These are phyloP conservation scores for Macrostomum lignano DNA, from an alignment of 1,140 invertebrate species.

Conservation along the genomic window DNA sequence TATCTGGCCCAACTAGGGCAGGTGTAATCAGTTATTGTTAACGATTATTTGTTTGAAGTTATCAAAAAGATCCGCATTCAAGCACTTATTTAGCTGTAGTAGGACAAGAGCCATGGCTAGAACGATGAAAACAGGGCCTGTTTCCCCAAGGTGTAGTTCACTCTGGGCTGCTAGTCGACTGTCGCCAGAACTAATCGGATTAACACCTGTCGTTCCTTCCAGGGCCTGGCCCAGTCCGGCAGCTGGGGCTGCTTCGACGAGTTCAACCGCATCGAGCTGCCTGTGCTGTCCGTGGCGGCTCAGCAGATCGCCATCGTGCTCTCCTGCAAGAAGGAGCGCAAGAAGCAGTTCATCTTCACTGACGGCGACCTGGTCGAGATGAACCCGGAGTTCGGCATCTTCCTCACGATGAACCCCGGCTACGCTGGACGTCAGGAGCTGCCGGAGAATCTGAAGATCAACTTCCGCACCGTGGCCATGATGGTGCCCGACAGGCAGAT, in stretches of 20 bases:
- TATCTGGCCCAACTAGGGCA: too few species aligned
- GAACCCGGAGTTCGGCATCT: constrained; percentile 82
- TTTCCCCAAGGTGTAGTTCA: too few species aligned
- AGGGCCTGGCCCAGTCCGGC: constrained; percentile 64
- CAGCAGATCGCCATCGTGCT: constrained; percentile 75
- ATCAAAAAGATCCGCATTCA: too few species aligned
- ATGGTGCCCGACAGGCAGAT: constrained; percentile 93
- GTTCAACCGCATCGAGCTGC: constrained; percentile 76
- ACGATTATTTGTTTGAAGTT: too few species aligned
- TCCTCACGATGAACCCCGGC: constrained; percentile 89
- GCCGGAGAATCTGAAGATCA: constrained; percentile 84
- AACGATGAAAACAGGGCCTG: too few species aligned
- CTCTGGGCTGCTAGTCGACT: too few species aligned
- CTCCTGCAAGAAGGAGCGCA: constrained; percentile 61
- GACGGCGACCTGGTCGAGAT: constrained; percentile 69
- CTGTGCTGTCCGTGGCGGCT: constrained; percentile 73
- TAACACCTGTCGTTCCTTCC: too few species aligned
- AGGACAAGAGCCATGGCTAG: too few species aligned
- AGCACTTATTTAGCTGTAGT: too few species aligned
- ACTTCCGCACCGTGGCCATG: constrained; percentile 86
- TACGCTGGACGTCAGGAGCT: constrained; percentile 79
- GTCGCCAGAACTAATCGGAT: too few species aligned
- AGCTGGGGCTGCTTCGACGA: constrained; percentile 89
- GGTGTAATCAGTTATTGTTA: too few species aligned
- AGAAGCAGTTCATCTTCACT: constrained; percentile 58